Evolutionary conservation across 2,797 vertebrate genomes (phyloP).

Genomic region (Prunella strophiata): DNA sequence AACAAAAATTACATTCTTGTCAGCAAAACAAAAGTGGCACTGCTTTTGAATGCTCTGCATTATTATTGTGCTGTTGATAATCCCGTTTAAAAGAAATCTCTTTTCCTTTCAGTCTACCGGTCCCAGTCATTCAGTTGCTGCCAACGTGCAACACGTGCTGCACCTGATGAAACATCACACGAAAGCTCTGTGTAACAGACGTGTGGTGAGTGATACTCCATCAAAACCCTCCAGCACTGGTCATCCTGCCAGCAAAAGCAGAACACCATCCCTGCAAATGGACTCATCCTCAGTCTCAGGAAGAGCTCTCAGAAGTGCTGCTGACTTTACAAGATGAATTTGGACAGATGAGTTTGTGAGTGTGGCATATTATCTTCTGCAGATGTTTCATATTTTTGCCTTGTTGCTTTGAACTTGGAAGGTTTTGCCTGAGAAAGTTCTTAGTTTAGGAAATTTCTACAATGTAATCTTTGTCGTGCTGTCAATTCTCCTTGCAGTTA

Average conservation of each 20-base stretch:
- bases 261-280: constrained; percentile 50
- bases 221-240: not conserved
- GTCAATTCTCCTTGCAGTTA: not conserved
- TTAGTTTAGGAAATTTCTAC: not conserved
- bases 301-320: constrained; percentile 89
- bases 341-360: constrained; percentile 93
- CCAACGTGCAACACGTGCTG: constrained; percentile 93
- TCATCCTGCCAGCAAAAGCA: constrained; percentile 33
- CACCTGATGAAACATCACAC: constrained; percentile 96
- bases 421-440: not conserved
- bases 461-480: not conserved
- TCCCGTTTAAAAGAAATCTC: not conserved
- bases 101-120: constrained; percentile 84
- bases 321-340: constrained; percentile 92
- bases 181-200: constrained; percentile 89
- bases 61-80: not conserved
- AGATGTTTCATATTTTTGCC: not conserved
- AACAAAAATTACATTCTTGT: not conserved
- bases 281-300: constrained; percentile 74
- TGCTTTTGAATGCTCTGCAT: not conserved
- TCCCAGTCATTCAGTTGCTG: constrained; percentile 92
- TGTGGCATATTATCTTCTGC: not conserved
- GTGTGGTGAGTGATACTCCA: constrained; percentile 79
- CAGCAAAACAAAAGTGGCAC: not conserved
- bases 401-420: not conserved